Base-by-base conservation (phyloP, 2,113 vertebrate genomes). In the Cebidichthys violaceus region DNA sequence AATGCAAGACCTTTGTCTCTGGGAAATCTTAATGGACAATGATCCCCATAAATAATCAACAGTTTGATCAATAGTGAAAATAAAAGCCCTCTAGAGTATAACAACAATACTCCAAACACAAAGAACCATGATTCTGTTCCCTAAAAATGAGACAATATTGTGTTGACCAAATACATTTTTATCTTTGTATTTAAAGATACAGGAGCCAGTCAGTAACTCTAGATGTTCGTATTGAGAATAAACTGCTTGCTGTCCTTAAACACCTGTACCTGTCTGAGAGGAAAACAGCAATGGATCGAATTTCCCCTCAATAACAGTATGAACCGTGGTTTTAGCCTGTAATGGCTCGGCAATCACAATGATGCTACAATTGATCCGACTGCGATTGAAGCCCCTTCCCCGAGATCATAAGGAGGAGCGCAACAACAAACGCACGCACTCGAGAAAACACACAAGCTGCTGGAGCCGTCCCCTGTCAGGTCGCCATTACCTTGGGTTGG, bases 401-500 rank as follows among this genome's bases (percentile, higher is more conserved):
- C 81, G 64, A 61, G 59, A 79, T 86, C 57, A 68, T 52, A 61
- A 79, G 65, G 45, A 73, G 39, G 35, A 45, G 41, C 52, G 37
- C 35, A 45, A 79, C 47, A 33, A 45, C 52, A 59, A 0, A 59
- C 15, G 15, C 45, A 20, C 11, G 52, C 81, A 43, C 61, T 27
- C n/a, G 3, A 35, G 9, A 57, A 70, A 2, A 41, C 62, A 72
- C 75, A 77, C 29, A 22, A 47, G 83, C 60, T 55, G 62, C 86
- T 70, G 29, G 45, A 84, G 80, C 66, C 31, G 5, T 88, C 76
- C 75, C 79, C 84, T 50, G 78, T 88, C 89, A 83, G 45, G 75
- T 79, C 18, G 71, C 90, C 88, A 91, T 87, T 88, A 86, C 86
- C 81, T 45, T 52, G 69, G 68, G 54, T 65, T 77, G 83, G 47